These are phyloP conservation scores for Dryocosmus kuriphilus DNA, from an alignment of 2,888 invertebrate genomes.

Conservation along the genomic window DNA sequence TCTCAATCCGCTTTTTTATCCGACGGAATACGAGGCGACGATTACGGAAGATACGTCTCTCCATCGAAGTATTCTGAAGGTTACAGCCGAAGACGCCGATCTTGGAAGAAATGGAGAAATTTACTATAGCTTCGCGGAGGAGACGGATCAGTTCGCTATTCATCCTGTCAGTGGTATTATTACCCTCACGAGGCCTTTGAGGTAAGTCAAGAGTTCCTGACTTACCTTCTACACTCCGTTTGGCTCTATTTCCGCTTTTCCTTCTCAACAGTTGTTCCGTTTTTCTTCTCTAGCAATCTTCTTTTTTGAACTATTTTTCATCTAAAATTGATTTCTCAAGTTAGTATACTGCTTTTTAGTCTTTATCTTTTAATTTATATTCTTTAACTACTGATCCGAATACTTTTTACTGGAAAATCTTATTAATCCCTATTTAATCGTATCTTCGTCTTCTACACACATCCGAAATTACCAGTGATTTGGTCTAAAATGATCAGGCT, in stretches of 20 bases:
- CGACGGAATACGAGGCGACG: conserved; percentile 90
- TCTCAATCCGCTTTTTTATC: conserved; percentile 95
- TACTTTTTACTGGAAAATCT: no score
- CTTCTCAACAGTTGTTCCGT: background rate
- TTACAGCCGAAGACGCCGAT: conserved; percentile 96
- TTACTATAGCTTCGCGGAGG: conserved; percentile 93
- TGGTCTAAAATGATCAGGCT: no score
- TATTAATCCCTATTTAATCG: no score
- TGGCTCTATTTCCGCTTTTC: background rate
- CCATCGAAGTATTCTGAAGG: conserved; percentile 88
- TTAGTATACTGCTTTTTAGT: no score
- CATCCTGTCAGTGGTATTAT: conserved; percentile 95
- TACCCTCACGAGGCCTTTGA: conserved; percentile 88
- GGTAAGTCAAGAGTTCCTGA: conserved; percentile 64
- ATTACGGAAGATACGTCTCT: conserved; percentile 93
- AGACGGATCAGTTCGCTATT: conserved; percentile 92
- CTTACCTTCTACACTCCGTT: background rate
- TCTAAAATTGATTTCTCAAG: no score
- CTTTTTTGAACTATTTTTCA: no score
- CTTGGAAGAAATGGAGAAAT: conserved; percentile 97
- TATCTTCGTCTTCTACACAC: no score
- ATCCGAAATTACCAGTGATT: no score
- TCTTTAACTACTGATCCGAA: no score
- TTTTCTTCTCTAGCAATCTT: background rate
- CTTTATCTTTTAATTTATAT: no score